These are phyloP conservation scores for Calyptomena viridis DNA, from an alignment of 2,113 vertebrate species.

Conservation along the genomic window DNA sequence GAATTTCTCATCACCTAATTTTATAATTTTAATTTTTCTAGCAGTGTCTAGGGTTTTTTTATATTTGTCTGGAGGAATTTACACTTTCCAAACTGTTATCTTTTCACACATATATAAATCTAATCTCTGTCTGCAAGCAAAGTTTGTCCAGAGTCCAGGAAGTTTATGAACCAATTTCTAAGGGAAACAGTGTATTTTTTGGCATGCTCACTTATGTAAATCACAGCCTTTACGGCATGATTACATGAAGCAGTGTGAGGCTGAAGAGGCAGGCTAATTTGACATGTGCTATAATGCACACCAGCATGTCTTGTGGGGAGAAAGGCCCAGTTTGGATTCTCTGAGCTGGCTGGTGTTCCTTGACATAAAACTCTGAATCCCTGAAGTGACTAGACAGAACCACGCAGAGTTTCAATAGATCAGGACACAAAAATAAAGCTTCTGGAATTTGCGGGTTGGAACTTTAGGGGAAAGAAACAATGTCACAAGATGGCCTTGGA, in stretches of 20 bases:
- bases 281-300: background rate
- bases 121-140: background rate
- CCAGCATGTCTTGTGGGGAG: rapidly evolving
- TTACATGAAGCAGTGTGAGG: rapidly evolving
- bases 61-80: background rate
- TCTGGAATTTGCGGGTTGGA: background rate
- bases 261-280: background rate
- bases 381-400: background rate
- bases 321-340: background rate
- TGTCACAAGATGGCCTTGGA: background rate
- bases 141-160: background rate
- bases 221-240: background rate
- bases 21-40: background rate
- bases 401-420: background rate
- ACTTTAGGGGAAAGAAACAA: background rate
- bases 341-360: background rate
- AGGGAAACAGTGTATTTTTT: background rate
- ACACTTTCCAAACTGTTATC: background rate
- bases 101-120: background rate
- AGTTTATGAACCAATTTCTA: background rate
- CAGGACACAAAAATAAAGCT: background rate
- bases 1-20: background rate
- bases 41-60: background rate
- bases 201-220: background rate
- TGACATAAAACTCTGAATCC: background rate